Conservation (phyloP, 2,888 invertebrate genomes). For the Catonia carolina region DNA sequence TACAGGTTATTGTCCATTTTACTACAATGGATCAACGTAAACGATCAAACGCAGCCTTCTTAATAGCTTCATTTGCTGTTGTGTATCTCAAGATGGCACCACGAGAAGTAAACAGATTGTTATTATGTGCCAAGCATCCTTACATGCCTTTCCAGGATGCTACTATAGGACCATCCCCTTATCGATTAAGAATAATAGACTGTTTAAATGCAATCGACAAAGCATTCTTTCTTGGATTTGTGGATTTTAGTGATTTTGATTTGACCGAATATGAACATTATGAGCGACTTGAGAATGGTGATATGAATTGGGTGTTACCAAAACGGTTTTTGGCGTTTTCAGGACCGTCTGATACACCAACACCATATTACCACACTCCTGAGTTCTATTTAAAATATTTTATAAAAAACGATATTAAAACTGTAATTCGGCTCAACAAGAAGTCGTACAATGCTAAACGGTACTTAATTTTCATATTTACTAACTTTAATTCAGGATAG, state of each 20-base stretch:
- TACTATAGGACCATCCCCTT: conserved; percentile 43
- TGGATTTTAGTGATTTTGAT: conserved; percentile 90
- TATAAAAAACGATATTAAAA: conserved; percentile 71
- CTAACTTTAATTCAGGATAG: not conserved
- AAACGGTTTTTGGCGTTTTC: conserved; percentile 96
- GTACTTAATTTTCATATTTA: conserved; percentile 38
- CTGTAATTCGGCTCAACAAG: conserved; percentile 79
- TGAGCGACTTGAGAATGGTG: conserved; percentile 90
- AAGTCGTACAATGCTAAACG: conserved; percentile 80
- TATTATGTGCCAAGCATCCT: conserved; percentile 64
- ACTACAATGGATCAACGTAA: conserved; percentile 77
- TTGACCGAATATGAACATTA: conserved; percentile 94
- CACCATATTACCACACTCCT: conserved; percentile 78
- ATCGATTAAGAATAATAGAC: conserved; percentile 82
- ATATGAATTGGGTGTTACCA: conserved; percentile 97
- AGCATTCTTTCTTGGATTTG: conserved; percentile 80
- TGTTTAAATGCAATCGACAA: conserved; percentile 79
- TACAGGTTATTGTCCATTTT: conserved; percentile 78
- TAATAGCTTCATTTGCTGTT: conserved; percentile 90
- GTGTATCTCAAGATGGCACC: conserved; percentile 58
- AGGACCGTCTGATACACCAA: conserved; percentile 57
- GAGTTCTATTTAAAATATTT: conserved; percentile 92
- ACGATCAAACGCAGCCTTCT: conserved; percentile 88
- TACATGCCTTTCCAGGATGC: conserved; percentile 46
- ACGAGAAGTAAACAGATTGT: conserved; percentile 68